phyloP scores from a whole-genome alignment of 37 sponge, comb jelly and placozoan genomes.

The Aphrocallistes beatrix region DNA sequence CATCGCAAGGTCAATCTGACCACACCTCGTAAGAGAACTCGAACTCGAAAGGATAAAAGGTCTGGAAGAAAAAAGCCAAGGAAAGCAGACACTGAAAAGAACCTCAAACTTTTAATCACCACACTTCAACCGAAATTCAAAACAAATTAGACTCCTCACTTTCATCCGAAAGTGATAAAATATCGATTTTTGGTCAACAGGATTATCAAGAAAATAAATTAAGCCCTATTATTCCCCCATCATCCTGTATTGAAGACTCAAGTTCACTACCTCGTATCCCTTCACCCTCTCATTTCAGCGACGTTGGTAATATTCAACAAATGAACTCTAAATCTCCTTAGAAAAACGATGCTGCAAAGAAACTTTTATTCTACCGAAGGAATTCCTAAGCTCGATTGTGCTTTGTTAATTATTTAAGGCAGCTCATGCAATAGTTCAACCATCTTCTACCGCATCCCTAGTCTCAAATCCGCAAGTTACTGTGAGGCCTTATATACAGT shows the following conservation, averaged over 20 bases:
- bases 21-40: conserved; percentile 12
- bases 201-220: neutral
- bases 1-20: neutral
- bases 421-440: no score
- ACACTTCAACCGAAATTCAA: neutral
- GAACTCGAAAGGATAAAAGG: conserved; percentile 23
- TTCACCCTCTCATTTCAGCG: neutral
- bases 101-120: neutral
- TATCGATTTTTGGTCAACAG: neutral
- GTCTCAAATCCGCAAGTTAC: no score
- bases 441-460: no score
- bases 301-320: neutral
- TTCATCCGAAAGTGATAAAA: neutral
- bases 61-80: conserved; percentile 30
- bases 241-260: neutral
- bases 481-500: no score
- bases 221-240: neutral
- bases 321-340: neutral
- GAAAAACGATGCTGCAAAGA: neutral
- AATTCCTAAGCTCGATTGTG: no score
- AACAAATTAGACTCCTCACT: neutral
- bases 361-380: neutral
- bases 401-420: no score
- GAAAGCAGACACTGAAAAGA: neutral
- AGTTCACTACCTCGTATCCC: neutral